Conservation (phyloP, 2,888 invertebrate genomes). For the Tetranychus truncatus region DNA sequence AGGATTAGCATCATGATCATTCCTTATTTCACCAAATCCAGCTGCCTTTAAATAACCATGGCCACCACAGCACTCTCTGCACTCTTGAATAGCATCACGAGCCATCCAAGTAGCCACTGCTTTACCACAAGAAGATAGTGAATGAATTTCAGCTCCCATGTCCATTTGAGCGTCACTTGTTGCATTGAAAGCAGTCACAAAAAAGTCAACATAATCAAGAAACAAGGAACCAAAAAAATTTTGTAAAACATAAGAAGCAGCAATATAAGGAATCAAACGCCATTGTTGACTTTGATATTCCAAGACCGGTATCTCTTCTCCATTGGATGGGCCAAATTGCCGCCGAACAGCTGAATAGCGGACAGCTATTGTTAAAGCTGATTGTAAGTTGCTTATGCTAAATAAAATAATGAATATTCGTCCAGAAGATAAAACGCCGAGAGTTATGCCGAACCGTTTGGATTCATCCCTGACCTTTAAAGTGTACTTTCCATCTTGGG, state of each 20-base stretch:
- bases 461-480: conserved; percentile 68
- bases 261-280: conserved; percentile 28
- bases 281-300: conserved; percentile 53
- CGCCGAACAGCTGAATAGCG: conserved; percentile 64
- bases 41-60: conserved; percentile 67
- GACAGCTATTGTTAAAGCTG: conserved; percentile 58
- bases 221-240: conserved; percentile 33
- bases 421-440: conserved; percentile 70
- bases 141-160: conserved; percentile 39
- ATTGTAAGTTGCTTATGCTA: conserved; percentile 40
- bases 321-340: conserved; percentile 59
- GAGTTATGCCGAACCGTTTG: conserved; percentile 55
- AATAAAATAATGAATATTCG: conserved; percentile 31
- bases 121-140: conserved; percentile 34
- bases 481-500: conserved; percentile 58
- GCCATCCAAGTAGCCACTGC: conserved; percentile 60
- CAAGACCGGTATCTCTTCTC: conserved; percentile 56
- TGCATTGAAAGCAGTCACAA: conserved; percentile 32
- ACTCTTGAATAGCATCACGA: conserved; percentile 69
- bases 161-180: conserved; percentile 29
- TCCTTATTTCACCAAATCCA: conserved; percentile 60
- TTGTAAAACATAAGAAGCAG: conserved; percentile 34
- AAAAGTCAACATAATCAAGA: conserved; percentile 32
- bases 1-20: conserved; percentile 68
- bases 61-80: conserved; percentile 67